Evolutionary conservation across 2,113 vertebrate species (phyloP), one percentile per base, ranked within the genome.

Genomic region (Trogon melanurus): DNA sequence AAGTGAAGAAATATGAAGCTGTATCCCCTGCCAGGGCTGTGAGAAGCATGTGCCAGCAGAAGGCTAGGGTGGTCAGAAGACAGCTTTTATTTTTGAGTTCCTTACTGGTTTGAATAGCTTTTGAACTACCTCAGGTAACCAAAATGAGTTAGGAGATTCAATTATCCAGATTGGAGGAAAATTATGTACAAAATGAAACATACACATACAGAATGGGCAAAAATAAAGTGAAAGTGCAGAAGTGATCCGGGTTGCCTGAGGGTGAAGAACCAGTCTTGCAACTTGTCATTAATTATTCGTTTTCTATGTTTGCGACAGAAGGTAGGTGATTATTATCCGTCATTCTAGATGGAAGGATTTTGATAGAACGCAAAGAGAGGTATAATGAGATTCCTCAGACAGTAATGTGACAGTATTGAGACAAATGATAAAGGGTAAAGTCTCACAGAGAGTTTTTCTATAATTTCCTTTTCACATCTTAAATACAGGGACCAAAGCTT

Each of bases 1-100:
- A 89, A 81, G 47, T 30, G 75, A 51, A 60, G 47, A 75, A 85
- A 36, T 23, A 11, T 65, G 51, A 80, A 85, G 75, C 32, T 30
- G 7, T 19, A 44, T 29, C 32, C 50, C n/a, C 9, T 2, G 0
- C 22, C 0, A 4, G 15, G 72, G 34, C 36, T 85, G 20, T 72
- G 32, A 57, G 47, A 85, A 67, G 27, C 1, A 0, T 26, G 23
- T 67, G 44, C 21, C 29, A 62, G 13, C 20, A 61, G 69, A 66
- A 60, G 51, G 23, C 32, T 61, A 56, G 47, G 16, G 16, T 51
- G 47, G 32, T 51, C 47, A 80, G 34, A 66, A 76, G 3, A 17
- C 15, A 81, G 41, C 41, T 81, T 41, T 72, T 47, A 50, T 72
- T 67, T 89, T 47, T 1, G 11, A 62, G 58, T 17, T 30, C 13